Evolutionary conservation across 2,888 invertebrate genomes (phyloP).

Genomic region (Drosophila gaucha): DNA sequence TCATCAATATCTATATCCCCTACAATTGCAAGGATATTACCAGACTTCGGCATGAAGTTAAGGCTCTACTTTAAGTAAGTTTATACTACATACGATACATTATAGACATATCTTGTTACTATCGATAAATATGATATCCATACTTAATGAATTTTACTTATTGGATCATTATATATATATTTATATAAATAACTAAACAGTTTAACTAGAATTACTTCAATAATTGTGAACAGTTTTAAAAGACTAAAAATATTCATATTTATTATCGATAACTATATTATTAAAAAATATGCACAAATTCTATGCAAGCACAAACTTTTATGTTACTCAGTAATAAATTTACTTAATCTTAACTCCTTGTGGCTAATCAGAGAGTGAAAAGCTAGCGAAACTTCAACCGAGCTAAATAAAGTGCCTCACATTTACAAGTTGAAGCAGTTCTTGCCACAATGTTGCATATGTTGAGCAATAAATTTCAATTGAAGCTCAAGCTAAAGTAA

Average conservation of each 20-base stretch:
- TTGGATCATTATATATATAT: too few relatives aligned
- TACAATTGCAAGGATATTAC: too few relatives aligned
- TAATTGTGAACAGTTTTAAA: too few relatives aligned
- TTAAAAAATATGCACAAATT: too few relatives aligned
- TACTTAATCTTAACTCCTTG: background rate
- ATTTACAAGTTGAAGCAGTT: constrained; percentile 11
- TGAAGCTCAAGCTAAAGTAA: constrained; percentile 31
- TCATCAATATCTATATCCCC: too few relatives aligned
- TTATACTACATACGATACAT: too few relatives aligned
- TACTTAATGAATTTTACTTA: too few relatives aligned
- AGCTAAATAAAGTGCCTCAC: constrained; percentile 18
- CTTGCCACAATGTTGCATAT: constrained; percentile 24
- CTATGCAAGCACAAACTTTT: background rate
- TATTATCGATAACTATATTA: background rate
- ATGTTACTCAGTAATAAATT: background rate
- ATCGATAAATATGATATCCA: background rate
- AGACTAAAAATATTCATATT: background rate
- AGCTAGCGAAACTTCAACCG: constrained; percentile 3
- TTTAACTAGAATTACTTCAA: too few relatives aligned
- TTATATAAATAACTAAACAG: too few relatives aligned
- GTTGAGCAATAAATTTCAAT: constrained; percentile 55
- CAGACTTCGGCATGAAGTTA: too few relatives aligned
- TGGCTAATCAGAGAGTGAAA: background rate
- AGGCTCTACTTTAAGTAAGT: too few relatives aligned
- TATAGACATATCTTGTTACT: background rate